Conservation (phyloP, 2,797 vertebrate genomes). For the Eospalax fontanierii region DNA sequence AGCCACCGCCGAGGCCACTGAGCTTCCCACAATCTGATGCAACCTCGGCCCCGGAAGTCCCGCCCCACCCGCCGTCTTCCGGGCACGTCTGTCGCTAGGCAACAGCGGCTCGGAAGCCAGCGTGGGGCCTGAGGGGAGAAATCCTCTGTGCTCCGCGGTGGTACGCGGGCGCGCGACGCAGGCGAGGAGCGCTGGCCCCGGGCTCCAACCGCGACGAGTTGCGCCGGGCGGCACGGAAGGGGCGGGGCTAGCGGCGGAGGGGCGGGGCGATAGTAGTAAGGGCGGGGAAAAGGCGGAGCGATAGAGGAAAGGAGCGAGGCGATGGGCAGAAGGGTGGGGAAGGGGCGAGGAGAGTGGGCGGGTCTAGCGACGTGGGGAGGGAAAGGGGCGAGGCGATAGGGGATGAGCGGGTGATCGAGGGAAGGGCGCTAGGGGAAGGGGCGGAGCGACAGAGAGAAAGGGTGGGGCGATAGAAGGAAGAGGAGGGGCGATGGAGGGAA, state of each 20-base stretch:
- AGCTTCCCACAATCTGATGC: conserved; percentile 92
- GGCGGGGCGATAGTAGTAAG: background rate
- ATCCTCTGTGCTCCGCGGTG: fast-evolving
- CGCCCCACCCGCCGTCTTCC: conserved; percentile 83
- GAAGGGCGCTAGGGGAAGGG: too few relatives aligned
- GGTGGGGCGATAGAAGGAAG: background rate
- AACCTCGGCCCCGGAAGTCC: conserved; percentile 94
- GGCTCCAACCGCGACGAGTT: background rate
- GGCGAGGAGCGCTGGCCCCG: background rate
- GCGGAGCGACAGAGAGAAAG: background rate
- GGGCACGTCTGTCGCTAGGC: conserved; percentile 84
- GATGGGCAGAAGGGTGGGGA: too few relatives aligned
- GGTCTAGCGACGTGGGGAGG: too few relatives aligned
- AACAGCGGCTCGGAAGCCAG: background rate
- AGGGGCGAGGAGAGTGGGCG: too few relatives aligned
- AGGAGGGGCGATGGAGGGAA: background rate
- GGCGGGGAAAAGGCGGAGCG: too few relatives aligned
- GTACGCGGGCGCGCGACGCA: too few relatives aligned
- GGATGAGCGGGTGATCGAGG: too few relatives aligned
- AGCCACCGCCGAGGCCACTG: background rate
- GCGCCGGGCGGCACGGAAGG: background rate
- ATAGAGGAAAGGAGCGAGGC: too few relatives aligned
- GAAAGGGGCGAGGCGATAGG: too few relatives aligned
- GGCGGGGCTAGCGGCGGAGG: background rate
- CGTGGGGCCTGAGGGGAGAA: conserved; percentile 45